Conservation (phyloP, 2,888 invertebrate genomes). For the Pandemis corylana region DNA sequence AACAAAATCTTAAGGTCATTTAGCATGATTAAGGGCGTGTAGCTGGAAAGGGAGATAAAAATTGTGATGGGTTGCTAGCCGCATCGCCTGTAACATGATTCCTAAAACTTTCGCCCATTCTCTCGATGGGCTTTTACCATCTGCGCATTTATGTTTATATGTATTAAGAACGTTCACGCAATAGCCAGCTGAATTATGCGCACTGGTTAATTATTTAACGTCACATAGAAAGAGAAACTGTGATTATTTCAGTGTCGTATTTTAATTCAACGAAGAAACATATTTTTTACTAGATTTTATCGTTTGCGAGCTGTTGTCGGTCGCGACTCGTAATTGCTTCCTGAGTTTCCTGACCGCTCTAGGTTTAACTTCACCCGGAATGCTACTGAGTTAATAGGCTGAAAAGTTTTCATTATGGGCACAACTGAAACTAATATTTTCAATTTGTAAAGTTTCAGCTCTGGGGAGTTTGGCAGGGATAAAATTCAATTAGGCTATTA, state of each 20-base stretch:
- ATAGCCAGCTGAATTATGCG: no score
- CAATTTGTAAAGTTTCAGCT: not conserved
- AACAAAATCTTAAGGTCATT: no score
- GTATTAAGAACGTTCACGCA: no score
- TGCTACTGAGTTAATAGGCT: constrained; percentile 32
- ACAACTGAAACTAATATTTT: constrained; percentile 6
- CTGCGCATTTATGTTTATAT: no score
- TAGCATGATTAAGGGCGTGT: no score
- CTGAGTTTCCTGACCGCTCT: constrained; percentile 39
- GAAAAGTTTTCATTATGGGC: constrained; percentile 23
- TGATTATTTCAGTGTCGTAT: not conserved
- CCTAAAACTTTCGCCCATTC: no score
- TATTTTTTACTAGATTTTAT: constrained; percentile 1
- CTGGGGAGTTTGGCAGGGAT: not conserved
- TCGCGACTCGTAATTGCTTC: constrained; percentile 34
- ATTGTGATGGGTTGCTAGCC: no score
- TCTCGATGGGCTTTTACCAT: no score
- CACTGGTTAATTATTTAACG: not conserved
- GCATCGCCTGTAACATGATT: no score
- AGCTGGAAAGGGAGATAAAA: no score
- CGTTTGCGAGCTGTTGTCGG: constrained; percentile 11
- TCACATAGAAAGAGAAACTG: not conserved
- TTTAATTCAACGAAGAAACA: not conserved
- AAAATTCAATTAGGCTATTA: no score
- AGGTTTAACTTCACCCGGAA: constrained; percentile 32